These are phyloP conservation scores for Sarcophaga caerulescens DNA, from an alignment of 2,888 invertebrate species.

Conservation along the genomic window DNA sequence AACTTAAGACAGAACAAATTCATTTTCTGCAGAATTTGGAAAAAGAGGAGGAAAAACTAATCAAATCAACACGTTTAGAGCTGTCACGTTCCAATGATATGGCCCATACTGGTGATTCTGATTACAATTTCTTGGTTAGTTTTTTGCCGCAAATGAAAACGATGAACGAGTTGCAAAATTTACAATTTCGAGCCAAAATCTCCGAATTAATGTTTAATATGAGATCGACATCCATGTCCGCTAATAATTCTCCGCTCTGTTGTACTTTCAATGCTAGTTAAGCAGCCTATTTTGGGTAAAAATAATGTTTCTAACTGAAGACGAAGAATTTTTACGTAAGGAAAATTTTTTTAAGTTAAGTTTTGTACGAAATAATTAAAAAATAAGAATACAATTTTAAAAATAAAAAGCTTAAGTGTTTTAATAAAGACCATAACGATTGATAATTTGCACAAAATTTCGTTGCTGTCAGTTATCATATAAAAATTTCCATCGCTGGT, in stretches of 20 bases:
- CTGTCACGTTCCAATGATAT: constrained; percentile 69
- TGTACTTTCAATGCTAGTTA: too few species aligned
- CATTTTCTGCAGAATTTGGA: constrained; percentile 74
- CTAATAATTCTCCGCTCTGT: neutral
- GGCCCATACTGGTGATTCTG: constrained; percentile 76
- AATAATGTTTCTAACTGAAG: too few species aligned
- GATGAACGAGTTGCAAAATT: constrained; percentile 75
- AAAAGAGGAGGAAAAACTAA: constrained; percentile 75
- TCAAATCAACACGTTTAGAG: constrained; percentile 70
- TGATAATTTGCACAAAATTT: too few species aligned
- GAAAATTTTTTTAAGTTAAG: too few species aligned
- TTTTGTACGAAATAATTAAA: too few species aligned
- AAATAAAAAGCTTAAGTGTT: too few species aligned
- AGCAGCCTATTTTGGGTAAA: too few species aligned
- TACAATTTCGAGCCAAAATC: constrained; percentile 76
- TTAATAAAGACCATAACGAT: too few species aligned
- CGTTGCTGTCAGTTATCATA: too few species aligned
- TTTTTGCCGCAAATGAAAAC: constrained; percentile 77
- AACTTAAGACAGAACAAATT: constrained; percentile 75
- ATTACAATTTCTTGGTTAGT: constrained; percentile 77
- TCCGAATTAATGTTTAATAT: constrained; percentile 74
- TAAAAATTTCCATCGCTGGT: too few species aligned
- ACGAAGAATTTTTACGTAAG: too few species aligned
- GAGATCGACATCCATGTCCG: constrained; percentile 65
- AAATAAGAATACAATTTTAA: too few species aligned